phyloP scores from a whole-genome alignment of 2,113 vertebrate species.

The Balaenoptera acutorostrata region DNA sequence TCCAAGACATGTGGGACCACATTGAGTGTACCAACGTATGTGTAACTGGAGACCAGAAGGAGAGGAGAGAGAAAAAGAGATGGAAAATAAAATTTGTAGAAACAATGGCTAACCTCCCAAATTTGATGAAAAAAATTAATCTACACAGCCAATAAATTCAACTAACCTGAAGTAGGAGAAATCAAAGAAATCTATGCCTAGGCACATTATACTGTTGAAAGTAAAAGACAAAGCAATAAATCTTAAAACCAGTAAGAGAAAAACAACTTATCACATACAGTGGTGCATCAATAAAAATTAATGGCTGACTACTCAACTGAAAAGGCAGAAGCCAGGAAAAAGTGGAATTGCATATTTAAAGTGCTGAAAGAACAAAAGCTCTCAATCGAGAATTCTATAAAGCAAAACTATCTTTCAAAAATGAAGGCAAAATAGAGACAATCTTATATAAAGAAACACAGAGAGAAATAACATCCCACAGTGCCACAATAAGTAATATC shows the following conservation, averaged over 20 bases:
- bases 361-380: background rate
- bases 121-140: background rate
- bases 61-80: background rate
- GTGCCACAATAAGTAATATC: background rate
- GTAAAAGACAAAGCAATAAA: background rate
- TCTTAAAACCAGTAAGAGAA: background rate
- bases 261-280: background rate
- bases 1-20: background rate
- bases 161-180: background rate
- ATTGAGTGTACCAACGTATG: background rate
- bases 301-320: background rate
- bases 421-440: background rate
- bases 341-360: background rate
- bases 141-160: background rate
- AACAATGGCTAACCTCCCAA: background rate
- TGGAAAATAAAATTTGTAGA: background rate
- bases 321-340: background rate
- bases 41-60: background rate
- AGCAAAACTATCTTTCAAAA: background rate
- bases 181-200: background rate
- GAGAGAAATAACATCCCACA: background rate
- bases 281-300: background rate
- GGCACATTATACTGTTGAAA: background rate
- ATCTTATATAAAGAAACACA: background rate
- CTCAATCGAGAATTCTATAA: background rate